Evolutionary conservation across 2,797 vertebrate species (phyloP).

Genomic region (Bothrops alternatus): DNA sequence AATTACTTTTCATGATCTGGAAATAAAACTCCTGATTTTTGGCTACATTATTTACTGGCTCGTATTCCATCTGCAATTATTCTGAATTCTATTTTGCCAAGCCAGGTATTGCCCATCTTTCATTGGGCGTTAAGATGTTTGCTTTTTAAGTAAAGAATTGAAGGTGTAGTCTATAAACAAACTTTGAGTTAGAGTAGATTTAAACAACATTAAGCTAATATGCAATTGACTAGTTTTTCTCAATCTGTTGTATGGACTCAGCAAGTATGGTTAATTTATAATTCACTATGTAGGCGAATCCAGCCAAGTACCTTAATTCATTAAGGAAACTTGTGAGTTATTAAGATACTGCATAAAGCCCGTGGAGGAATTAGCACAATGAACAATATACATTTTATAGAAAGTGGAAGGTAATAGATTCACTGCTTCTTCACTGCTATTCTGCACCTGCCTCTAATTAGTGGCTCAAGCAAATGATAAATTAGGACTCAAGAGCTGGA

Average conservation of each 20-base stretch:
- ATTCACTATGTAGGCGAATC: not conserved
- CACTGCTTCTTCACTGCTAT: not conserved
- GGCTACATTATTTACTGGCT: not conserved
- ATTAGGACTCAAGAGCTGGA: not conserved
- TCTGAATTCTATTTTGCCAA: not conserved
- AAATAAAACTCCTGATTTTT: not conserved
- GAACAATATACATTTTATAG: not conserved
- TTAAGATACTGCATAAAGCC: not conserved
- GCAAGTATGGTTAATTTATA: not conserved
- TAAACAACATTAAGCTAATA: not conserved
- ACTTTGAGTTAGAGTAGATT: not conserved
- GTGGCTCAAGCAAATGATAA: not conserved
- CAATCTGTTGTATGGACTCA: not conserved
- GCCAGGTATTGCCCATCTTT: not conserved
- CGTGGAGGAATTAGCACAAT: not conserved
- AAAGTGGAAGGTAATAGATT: not conserved
- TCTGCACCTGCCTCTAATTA: not conserved
- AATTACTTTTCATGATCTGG: not conserved
- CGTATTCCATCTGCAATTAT: not conserved
- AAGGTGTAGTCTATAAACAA: not conserved
- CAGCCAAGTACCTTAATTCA: not conserved
- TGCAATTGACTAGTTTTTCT: not conserved
- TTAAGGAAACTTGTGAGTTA: not conserved
- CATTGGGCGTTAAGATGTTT: not conserved
- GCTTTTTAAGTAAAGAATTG: not conserved